These are phyloP conservation scores for Scaptomyza reducta DNA, from an alignment of 2,888 invertebrate species.

Conservation along the genomic window DNA sequence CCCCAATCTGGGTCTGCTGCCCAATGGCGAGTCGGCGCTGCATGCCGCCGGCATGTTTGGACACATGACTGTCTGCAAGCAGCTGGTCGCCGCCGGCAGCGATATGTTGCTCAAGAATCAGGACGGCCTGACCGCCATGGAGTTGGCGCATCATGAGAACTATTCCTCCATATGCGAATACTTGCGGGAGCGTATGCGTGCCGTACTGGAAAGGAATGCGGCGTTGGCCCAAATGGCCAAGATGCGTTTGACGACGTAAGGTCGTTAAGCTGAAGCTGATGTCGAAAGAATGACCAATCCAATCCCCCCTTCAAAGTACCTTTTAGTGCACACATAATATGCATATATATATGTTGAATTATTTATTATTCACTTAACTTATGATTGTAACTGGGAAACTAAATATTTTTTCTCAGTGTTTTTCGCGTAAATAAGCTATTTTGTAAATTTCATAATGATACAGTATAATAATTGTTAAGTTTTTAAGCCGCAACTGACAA, in stretches of 20 bases:
- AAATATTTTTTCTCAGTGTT: slow-evolving; percentile 9
- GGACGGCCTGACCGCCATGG: slow-evolving; percentile 88
- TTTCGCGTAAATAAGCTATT: slow-evolving; percentile 50
- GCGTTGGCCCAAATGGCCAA: slow-evolving; percentile 48
- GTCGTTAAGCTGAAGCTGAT: neutral
- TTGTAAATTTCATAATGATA: slow-evolving; percentile 36
- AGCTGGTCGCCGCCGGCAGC: slow-evolving; percentile 89
- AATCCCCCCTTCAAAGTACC: slow-evolving; percentile 64
- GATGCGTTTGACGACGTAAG: slow-evolving; percentile 61
- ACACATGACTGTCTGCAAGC: slow-evolving; percentile 91
- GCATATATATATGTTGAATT: slow-evolving; percentile 54
- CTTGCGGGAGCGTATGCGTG: slow-evolving; percentile 80
- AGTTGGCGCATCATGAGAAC: slow-evolving; percentile 86
- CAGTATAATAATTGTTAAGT: neutral
- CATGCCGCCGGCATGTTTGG: slow-evolving; percentile 97
- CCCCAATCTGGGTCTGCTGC: slow-evolving; percentile 92
- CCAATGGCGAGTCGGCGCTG: slow-evolving; percentile 95
- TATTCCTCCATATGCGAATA: slow-evolving; percentile 83
- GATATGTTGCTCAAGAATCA: slow-evolving; percentile 89
- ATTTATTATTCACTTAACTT: slow-evolving; percentile 47
- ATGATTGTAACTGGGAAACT: slow-evolving; percentile 22
- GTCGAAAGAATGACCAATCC: slow-evolving; percentile 28
- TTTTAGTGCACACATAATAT: slow-evolving; percentile 53
- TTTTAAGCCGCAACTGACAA: neutral
- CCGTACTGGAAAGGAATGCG: slow-evolving; percentile 56